A percentile compares a stretch with the other conserved stretches of the same genome.
phyloP scores from a whole-genome alignment of 1,140 invertebrate species.

The Planococcus citri region DNA sequence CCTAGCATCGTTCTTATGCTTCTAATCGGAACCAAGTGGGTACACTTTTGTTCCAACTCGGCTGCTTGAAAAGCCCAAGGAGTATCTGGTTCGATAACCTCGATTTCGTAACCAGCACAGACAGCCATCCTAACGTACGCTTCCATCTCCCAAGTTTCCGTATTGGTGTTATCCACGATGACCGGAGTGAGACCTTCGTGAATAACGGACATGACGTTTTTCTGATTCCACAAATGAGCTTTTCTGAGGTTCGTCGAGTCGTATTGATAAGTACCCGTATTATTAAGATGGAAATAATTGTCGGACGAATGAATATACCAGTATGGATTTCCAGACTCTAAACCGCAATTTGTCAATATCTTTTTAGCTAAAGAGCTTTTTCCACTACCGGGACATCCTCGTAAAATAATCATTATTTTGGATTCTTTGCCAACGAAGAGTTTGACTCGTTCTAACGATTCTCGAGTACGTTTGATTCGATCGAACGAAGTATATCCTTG shows the following conservation, averaged over 20 bases:
- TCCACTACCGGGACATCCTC: constrained; percentile 68
- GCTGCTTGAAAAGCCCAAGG: constrained; percentile 52
- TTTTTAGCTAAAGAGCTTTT: constrained; percentile 55
- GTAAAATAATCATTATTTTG: constrained; percentile 55
- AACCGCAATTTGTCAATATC: constrained; percentile 33
- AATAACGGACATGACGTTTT: constrained; percentile 41
- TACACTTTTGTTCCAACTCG: constrained; percentile 45
- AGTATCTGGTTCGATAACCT: constrained; percentile 61
- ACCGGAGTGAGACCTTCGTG: constrained; percentile 51
- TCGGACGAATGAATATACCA: constrained; percentile 58
- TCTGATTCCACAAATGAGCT: constrained; percentile 59
- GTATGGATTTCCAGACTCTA: constrained; percentile 23
- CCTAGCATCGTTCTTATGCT: constrained; percentile 57
- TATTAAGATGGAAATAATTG: constrained; percentile 50
- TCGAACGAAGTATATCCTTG: constrained; percentile 2
- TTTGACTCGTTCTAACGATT: background rate
- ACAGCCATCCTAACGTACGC: constrained; percentile 49
- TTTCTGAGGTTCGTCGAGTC: constrained; percentile 41
- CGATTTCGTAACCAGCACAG: constrained; percentile 52
- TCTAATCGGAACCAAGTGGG: too few relatives aligned
- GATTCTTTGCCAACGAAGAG: constrained; percentile 31
- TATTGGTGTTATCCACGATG: constrained; percentile 80
- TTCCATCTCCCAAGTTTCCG: constrained; percentile 63
- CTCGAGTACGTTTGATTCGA: background rate
- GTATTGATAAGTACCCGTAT: constrained; percentile 49